Percentiles rank a stretch among this genome's conserved stretches.
Conservation (phyloP, 2,797 vertebrate species). For the Podargus strigoides region DNA sequence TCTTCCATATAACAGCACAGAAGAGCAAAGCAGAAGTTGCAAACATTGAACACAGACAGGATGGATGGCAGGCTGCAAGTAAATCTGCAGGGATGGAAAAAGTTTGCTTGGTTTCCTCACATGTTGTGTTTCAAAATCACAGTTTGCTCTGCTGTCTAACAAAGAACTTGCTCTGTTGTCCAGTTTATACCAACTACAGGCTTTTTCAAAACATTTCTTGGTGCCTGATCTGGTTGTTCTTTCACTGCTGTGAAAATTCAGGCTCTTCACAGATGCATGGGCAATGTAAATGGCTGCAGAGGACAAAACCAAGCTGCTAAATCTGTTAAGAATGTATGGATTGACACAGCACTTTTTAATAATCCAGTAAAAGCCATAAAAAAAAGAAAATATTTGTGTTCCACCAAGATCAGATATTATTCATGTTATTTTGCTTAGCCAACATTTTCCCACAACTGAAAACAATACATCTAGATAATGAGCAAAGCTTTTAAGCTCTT, state of each 20-base stretch:
- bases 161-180: neutral
- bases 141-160: neutral
- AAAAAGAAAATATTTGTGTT: constrained; percentile 37
- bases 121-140: neutral
- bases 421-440: constrained; percentile 62
- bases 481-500: constrained; percentile 61
- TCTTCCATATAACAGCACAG: neutral
- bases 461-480: constrained; percentile 66
- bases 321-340: neutral
- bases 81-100: neutral
- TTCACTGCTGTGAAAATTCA: neutral
- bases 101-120: neutral
- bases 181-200: neutral
- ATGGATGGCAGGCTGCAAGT: neutral
- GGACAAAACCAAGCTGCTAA: neutral
- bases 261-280: neutral
- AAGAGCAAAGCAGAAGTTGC: neutral
- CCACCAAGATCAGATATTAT: constrained; percentile 24
- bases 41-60: neutral
- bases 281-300: neutral
- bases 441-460: constrained; percentile 31
- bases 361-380: constrained; percentile 8
- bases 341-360: neutral
- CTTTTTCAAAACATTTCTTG: neutral
- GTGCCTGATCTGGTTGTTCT: neutral